A percentile compares a stretch with the other conserved stretches of the same genome.
These are phyloP conservation scores for Micrastur ruficollis DNA, from an alignment of 2,797 vertebrate genomes.

Conservation along the genomic window DNA sequence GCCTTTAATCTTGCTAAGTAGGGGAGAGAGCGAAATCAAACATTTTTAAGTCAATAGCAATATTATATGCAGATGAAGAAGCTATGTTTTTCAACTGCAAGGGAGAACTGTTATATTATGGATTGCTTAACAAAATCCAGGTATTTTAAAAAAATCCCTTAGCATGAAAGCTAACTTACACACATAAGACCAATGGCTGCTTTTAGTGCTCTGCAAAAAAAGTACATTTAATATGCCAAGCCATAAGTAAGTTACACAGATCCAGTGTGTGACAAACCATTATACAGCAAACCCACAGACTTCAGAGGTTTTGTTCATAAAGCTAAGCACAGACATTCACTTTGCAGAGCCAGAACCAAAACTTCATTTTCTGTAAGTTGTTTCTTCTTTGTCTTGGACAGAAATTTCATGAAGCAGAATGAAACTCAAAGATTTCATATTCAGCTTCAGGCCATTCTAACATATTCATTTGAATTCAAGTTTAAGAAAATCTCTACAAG, in stretches of 20 bases:
- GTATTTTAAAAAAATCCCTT: slow-evolving; percentile 52
- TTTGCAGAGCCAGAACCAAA: background rate
- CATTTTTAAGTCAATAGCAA: slow-evolving; percentile 49
- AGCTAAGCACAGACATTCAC: background rate
- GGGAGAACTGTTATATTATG: slow-evolving; percentile 26
- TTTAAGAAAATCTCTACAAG: background rate
- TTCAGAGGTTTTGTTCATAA: background rate
- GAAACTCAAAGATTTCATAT: background rate
- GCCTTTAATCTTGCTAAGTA: slow-evolving; percentile 60
- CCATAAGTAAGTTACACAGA: background rate
- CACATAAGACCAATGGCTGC: background rate
- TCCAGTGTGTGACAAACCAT: background rate
- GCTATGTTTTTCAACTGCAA: slow-evolving; percentile 4
- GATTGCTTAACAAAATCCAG: slow-evolving; percentile 34
- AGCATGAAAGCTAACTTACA: slow-evolving; percentile 34
- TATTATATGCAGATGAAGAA: slow-evolving; percentile 34
- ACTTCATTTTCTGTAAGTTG: background rate
- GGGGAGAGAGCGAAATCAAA: slow-evolving; percentile 52
- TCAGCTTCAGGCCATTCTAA: background rate
- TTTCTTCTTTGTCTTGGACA: background rate
- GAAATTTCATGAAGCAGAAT: background rate
- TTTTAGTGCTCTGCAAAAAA: background rate
- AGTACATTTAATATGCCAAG: background rate
- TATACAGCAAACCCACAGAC: background rate
- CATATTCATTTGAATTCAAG: background rate